Conservation (phyloP, 1,140 invertebrate species). For the Zeugodacus cucurbitae region DNA sequence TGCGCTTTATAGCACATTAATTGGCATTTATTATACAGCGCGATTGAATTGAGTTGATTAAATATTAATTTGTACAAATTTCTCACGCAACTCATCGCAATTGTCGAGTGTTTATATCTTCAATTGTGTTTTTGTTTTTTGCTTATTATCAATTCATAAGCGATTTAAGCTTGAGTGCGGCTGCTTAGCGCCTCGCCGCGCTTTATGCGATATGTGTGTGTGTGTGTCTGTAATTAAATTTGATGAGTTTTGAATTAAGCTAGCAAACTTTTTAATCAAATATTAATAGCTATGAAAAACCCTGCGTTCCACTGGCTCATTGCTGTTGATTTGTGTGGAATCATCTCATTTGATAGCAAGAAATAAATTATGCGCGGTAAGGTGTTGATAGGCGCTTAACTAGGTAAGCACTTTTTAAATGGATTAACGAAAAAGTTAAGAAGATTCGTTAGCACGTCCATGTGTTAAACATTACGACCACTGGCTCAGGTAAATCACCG, state of each 20-base stretch:
- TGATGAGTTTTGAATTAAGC: constrained; percentile 1
- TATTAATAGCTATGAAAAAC: not conserved
- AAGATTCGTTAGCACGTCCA: too few relatives aligned
- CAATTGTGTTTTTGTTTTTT: not conserved
- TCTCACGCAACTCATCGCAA: constrained; percentile 3
- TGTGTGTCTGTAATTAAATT: not conserved
- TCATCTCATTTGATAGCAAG: not conserved
- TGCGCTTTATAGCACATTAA: not conserved
- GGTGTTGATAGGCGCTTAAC: not conserved
- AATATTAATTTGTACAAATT: constrained; percentile 27
- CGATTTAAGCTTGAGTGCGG: not conserved
- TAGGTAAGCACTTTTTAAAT: not conserved
- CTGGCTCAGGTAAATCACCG: too few relatives aligned
- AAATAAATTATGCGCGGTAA: not conserved
- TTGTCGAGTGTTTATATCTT: not conserved
- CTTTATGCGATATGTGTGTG: not conserved
- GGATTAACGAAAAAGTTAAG: too few relatives aligned
- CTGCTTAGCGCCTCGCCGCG: not conserved
- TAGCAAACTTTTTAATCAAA: not conserved
- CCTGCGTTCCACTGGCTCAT: not conserved
- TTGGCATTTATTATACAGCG: constrained; percentile 2
- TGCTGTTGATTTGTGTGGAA: not conserved
- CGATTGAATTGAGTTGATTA: constrained; percentile 12
- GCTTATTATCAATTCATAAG: not conserved
- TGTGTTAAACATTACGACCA: too few relatives aligned